These are phyloP conservation scores for Todiramphus chloris DNA, from an alignment of 2,113 vertebrate species.

Conservation along the genomic window DNA sequence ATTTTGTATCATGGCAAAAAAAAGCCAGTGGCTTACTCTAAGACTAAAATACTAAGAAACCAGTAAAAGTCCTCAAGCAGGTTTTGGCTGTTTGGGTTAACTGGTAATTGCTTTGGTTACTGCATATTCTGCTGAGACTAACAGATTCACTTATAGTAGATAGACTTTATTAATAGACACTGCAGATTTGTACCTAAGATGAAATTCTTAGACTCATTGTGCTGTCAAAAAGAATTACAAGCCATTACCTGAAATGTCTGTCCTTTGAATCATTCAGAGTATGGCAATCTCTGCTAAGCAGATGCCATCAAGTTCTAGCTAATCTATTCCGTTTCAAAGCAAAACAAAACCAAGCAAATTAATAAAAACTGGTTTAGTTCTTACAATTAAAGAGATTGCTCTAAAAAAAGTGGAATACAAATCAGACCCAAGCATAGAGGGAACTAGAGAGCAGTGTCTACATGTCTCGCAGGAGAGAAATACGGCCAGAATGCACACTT, in stretches of 20 bases:
- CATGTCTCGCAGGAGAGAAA: not conserved
- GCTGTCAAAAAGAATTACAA: not conserved
- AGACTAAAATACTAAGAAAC: not conserved
- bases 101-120: not conserved
- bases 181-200: not conserved
- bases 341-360: not conserved
- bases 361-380: not conserved
- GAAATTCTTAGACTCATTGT: not conserved
- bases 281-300: not conserved
- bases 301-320: not conserved
- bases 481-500: not conserved
- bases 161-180: not conserved
- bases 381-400: not conserved
- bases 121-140: not conserved
- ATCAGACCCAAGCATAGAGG: not conserved
- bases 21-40: not conserved
- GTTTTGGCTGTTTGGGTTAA: not conserved
- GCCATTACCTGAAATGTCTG: not conserved
- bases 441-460: not conserved
- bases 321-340: not conserved
- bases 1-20: not conserved
- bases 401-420: not conserved
- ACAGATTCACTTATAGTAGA: not conserved
- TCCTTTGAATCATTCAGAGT: not conserved
- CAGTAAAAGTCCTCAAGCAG: not conserved